Evolutionary conservation across 92 coral and sea anemone genomes (phyloP), one percentile per base, ranked within the genome.

Genomic region (Paramuricea clavata): DNA sequence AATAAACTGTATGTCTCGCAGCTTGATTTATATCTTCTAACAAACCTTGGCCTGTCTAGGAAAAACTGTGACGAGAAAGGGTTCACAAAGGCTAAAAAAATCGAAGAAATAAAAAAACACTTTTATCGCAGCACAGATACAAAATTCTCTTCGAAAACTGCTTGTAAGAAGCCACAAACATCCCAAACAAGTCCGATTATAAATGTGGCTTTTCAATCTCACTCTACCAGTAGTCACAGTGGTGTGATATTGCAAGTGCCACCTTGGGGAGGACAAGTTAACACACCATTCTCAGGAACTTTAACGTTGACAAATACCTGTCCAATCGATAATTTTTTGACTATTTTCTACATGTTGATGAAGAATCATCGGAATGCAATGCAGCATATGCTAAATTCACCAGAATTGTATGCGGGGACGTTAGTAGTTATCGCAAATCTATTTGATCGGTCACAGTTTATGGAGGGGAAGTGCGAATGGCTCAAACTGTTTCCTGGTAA

Each of bases 31-130:
- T 91, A 91, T 62, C 36, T 87, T 11, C 34, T 88, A 34, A 52
- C 13, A 22, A 35, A 47, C 16, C 10, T 84, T 4, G 34, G 39
- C 28, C 32, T 88, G 26, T 70, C 87, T 69, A 88, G 74, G 61
- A 74, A 69, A 71, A 81, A 91, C 17, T 91, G 94, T 61, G 87
- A 84, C 61, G 61, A 26, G 81, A 91, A 84, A 65, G 90, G 87
- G 1, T 87, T 47, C 49, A 88, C 90, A 56, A 69, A 83, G 32
- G 72, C 59, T 21, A 2, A 42, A 6, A 74, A 30, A 35, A 57
- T 78, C 26, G 69, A 52, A 12, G 71, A 27, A 2, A 42, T 35
- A n/a, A 78, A 57, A 50, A 54, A 78, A 12, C 71, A 30, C 54
- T 78, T 78, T 17, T 78, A 78, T 78, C 54, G 49, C 1, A 22